These are phyloP conservation scores for Apomyelois bistriatella DNA, from an alignment of 2,888 invertebrate genomes.

Conservation along the genomic window DNA sequence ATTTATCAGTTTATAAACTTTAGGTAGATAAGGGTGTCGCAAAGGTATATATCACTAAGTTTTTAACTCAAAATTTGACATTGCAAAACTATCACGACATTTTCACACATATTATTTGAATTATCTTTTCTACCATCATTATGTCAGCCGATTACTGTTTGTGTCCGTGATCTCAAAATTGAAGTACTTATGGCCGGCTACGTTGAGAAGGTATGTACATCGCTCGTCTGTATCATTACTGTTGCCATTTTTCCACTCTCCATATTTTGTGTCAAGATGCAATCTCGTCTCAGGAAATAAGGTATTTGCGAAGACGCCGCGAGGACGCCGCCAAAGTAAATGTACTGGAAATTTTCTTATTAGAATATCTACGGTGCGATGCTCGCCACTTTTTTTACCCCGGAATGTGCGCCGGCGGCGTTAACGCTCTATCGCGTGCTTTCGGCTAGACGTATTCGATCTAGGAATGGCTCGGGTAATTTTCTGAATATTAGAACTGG, in stretches of 20 bases:
- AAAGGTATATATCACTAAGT: no score
- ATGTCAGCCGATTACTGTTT: no score
- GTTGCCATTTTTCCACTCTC: background rate
- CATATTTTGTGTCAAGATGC: constrained; percentile 49
- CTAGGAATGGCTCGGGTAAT: constrained; percentile 7
- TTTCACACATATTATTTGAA: no score
- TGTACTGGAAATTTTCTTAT: constrained; percentile 82
- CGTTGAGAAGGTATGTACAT: no score
- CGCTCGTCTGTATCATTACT: no score
- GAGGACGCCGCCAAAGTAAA: constrained; percentile 76
- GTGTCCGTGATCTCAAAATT: no score
- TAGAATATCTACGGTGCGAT: constrained; percentile 79
- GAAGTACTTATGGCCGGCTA: no score
- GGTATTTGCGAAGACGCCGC: constrained; percentile 81
- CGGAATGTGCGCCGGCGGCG: constrained; percentile 60
- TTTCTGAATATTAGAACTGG: background rate
- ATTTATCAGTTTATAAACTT: no score
- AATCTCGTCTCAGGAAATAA: constrained; percentile 81
- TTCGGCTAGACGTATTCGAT: constrained; percentile 3
- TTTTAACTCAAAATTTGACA: no score
- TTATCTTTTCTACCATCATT: no score
- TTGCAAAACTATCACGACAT: no score
- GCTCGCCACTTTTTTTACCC: constrained; percentile 65
- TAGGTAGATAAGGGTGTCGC: no score
- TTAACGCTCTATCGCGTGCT: constrained; percentile 52